phyloP scores from a whole-genome alignment of 2,797 vertebrate genomes.

The Naso thynnoides region DNA sequence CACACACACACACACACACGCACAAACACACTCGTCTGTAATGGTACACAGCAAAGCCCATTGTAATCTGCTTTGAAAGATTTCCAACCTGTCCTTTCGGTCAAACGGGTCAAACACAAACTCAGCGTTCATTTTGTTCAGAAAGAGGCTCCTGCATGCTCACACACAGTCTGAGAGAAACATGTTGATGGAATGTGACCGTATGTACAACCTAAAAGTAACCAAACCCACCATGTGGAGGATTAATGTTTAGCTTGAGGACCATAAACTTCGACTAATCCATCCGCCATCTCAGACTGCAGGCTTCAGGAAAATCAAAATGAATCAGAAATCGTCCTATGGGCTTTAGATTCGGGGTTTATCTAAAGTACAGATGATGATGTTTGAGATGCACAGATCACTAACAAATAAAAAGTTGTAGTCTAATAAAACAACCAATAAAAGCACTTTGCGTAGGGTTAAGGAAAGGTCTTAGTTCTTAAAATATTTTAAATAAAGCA shows the following conservation, averaged over 20 bases:
- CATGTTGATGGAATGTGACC: neutral
- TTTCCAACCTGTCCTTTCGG: constrained; percentile 21
- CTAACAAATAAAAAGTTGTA: neutral
- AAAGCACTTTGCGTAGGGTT: too few relatives aligned
- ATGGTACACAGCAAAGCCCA: constrained; percentile 14
- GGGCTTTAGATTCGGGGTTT: neutral
- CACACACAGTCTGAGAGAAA: neutral
- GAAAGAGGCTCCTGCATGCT: neutral
- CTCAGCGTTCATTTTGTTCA: neutral
- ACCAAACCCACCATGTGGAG: neutral
- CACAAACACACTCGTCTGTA: neutral
- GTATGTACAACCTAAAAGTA: neutral
- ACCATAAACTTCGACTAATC: constrained; percentile 3
- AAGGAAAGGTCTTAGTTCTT: too few relatives aligned
- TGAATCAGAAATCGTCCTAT: neutral
- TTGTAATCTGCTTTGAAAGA: constrained; percentile 39
- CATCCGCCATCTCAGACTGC: neutral
- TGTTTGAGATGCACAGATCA: neutral
- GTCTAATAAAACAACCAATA: neutral
- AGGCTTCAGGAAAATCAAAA: neutral
- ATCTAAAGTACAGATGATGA: neutral
- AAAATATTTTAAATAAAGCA: too few relatives aligned
- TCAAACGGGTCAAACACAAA: constrained; percentile 26
- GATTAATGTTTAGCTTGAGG: constrained; percentile 3
- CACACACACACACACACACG: constrained; percentile 10